Percentiles rank a stretch among this genome's conserved stretches.
phyloP scores from a whole-genome alignment of 2,888 invertebrate genomes.

The Cerceris ruficornis region DNA sequence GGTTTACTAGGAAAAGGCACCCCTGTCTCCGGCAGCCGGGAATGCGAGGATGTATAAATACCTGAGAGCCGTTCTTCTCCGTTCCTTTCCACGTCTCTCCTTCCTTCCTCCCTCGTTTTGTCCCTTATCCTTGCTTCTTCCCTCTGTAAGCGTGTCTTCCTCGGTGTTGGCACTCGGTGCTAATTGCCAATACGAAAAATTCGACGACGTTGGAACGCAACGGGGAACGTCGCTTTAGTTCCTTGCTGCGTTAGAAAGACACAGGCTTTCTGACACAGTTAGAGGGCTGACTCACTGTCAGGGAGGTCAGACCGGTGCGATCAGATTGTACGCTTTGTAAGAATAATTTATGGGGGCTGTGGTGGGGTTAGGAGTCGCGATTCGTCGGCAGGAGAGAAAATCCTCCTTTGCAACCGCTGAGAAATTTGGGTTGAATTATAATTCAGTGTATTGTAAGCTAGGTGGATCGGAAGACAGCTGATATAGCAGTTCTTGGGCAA shows the following conservation, averaged over 20 bases:
- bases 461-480: no score
- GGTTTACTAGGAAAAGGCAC: conserved; percentile 74
- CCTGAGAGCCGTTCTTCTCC: conserved; percentile 43
- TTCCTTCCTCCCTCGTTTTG: conserved; percentile 14
- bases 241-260: neutral
- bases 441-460: no score
- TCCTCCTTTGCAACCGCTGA: no score
- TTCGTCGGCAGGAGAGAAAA: no score
- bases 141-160: conserved; percentile 2
- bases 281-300: neutral
- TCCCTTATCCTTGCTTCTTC: conserved; percentile 13
- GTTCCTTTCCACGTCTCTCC: conserved; percentile 8
- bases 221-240: neutral
- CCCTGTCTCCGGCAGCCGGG: conserved; percentile 60
- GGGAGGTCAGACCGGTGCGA: no score
- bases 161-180: conserved; percentile 41
- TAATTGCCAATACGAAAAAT: conserved; percentile 69
- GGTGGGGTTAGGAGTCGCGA: no score
- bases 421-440: no score
- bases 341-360: no score
- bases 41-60: conserved; percentile 67
- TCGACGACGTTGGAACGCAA: conserved; percentile 33
- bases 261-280: neutral
- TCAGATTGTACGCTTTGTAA: no score
- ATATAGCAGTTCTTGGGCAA: no score